Evolutionary conservation across 1,140 invertebrate species (phyloP).

Genomic region (Diachasma alloeum): DNA sequence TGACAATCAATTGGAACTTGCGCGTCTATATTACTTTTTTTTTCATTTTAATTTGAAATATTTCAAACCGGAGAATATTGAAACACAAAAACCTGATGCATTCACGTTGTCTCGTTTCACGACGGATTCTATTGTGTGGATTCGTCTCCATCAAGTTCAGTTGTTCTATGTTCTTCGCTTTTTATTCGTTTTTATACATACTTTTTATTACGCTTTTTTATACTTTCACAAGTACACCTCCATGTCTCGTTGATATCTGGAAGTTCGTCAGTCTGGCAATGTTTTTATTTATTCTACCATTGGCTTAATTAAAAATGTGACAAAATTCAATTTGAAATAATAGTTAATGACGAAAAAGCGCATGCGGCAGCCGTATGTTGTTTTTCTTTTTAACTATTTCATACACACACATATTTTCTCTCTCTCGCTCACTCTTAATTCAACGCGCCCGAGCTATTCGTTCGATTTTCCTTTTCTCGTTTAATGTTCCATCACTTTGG

Average conservation of each 20-base stretch:
- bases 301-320: neutral
- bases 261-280: conserved; percentile 27
- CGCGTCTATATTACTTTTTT: conserved; percentile 9
- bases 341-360: neutral
- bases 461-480: neutral
- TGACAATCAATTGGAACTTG: conserved; percentile 17
- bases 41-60: neutral
- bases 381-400: neutral
- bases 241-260: neutral
- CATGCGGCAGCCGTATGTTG: conserved; percentile 5
- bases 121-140: neutral
- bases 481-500: neutral
- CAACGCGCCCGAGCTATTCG: neutral
- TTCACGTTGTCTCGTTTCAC: neutral
- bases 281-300: conserved; percentile 19
- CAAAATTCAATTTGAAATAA: neutral
- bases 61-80: conserved; percentile 15
- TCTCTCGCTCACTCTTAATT: neutral
- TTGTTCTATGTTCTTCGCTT: neutral
- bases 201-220: neutral
- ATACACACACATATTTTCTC: neutral
- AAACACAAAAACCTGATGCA: neutral
- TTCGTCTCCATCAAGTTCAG: neutral
- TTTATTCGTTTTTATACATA: neutral
- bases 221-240: conserved; percentile 24